phyloP scores from a whole-genome alignment of 2,113 vertebrate genomes.

The Hiodon tergisus region DNA sequence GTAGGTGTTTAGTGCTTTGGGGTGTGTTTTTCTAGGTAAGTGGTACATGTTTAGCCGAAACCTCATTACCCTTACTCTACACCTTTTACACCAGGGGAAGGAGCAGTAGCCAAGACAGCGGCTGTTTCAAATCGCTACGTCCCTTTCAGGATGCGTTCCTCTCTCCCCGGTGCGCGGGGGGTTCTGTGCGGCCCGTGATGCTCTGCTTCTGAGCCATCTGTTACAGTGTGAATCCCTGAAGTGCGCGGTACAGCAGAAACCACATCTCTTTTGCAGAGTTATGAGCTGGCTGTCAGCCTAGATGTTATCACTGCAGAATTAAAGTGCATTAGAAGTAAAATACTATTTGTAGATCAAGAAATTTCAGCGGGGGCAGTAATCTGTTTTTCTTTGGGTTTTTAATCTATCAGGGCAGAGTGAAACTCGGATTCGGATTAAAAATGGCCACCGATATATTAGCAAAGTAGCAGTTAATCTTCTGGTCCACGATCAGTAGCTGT shows the following conservation, averaged over 20 bases:
- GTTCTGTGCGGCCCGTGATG: neutral
- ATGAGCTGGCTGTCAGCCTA: slow-evolving; percentile 52
- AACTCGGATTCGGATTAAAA: slow-evolving; percentile 45
- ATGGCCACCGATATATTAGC: slow-evolving; percentile 55
- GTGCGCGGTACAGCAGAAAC: slow-evolving; percentile 45
- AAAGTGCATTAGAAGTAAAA: slow-evolving; percentile 68
- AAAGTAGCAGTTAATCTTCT: slow-evolving; percentile 46
- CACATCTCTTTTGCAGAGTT: slow-evolving; percentile 49
- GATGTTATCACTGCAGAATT: slow-evolving; percentile 72
- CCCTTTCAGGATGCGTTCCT: too few relatives aligned
- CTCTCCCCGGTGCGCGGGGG: too few relatives aligned
- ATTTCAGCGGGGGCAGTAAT: slow-evolving; percentile 34
- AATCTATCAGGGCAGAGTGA: slow-evolving; percentile 40
- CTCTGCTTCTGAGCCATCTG: neutral
- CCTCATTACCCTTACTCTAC: slow-evolving; percentile 40
- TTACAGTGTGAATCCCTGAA: slow-evolving; percentile 56
- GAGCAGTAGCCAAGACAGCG: slow-evolving; percentile 6
- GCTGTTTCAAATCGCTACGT: too few relatives aligned
- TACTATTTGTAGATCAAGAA: slow-evolving; percentile 34
- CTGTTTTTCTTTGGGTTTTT: slow-evolving; percentile 32
- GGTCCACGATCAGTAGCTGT: slow-evolving; percentile 12
- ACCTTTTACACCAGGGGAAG: slow-evolving; percentile 11
- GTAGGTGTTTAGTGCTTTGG: slow-evolving; percentile 36
- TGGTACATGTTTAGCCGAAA: slow-evolving; percentile 40
- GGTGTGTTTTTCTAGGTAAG: slow-evolving; percentile 42